Percentiles rank a stretch among this genome's conserved stretches.
These are phyloP conservation scores for Enteromius afrohamiltoni DNA, from an alignment of 2,797 vertebrate species.

Conservation along the genomic window DNA sequence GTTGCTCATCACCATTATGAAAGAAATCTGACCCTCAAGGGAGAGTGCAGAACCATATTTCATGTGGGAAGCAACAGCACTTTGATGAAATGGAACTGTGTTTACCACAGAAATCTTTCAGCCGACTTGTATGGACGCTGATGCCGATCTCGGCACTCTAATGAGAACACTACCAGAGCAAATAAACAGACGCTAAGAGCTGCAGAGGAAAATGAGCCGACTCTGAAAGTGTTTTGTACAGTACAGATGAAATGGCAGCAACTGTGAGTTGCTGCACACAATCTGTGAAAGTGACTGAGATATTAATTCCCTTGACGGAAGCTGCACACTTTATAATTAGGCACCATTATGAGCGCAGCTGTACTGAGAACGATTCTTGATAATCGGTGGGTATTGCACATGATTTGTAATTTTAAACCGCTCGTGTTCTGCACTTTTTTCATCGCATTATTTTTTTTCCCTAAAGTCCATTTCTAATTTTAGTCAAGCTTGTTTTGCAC, in stretches of 20 bases:
- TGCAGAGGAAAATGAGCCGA: conserved; percentile 37
- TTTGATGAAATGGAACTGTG: conserved; percentile 75
- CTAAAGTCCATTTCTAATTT: conserved; percentile 3
- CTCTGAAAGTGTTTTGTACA: conserved; percentile 32
- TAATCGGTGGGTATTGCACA: conserved; percentile 2
- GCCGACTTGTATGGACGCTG: conserved; percentile 60
- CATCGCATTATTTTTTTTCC: not conserved
- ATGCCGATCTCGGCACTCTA: conserved; percentile 64
- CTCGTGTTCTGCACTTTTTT: not conserved
- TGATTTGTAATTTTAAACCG: conserved; percentile 4
- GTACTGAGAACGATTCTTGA: conserved; percentile 10
- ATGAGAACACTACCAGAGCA: conserved; percentile 67
- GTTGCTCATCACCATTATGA: conserved; percentile 69
- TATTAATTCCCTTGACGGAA: conserved; percentile 32
- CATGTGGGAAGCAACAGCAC: conserved; percentile 57
- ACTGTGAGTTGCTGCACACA: conserved; percentile 16
- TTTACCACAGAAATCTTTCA: conserved; percentile 72
- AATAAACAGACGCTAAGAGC: conserved; percentile 52
- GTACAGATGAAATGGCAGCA: conserved; percentile 3
- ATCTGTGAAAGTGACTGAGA: conserved; percentile 48
- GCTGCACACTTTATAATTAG: conserved; percentile 36
- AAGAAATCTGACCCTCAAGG: conserved; percentile 75
- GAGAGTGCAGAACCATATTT: conserved; percentile 20
- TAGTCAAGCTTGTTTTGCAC: not conserved
- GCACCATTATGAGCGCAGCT: conserved; percentile 31